Percentiles rank a stretch among this genome's conserved stretches.
These are phyloP conservation scores for Sesia apiformis DNA, from an alignment of 2,888 invertebrate species.

Conservation along the genomic window DNA sequence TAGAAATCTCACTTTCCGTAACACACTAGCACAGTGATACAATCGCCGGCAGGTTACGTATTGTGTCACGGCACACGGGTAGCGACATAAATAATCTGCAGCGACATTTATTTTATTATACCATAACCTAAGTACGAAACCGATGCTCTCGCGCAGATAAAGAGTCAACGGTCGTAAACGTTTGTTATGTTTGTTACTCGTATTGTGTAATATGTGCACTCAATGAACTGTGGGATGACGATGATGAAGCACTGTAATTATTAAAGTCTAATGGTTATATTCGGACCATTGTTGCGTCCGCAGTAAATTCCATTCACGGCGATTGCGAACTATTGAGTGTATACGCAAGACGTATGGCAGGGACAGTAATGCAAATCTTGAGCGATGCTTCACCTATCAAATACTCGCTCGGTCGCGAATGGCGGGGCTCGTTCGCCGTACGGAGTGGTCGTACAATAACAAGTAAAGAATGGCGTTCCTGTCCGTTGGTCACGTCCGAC, in stretches of 20 bases:
- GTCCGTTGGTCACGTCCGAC: conserved; percentile 50
- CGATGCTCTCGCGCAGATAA: conserved; percentile 50
- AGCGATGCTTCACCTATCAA: conserved; percentile 33
- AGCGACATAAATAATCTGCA: conserved; percentile 38
- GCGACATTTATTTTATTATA: conserved; percentile 50
- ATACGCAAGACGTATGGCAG: conserved; percentile 37
- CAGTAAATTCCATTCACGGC: conserved; percentile 24
- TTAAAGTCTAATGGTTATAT: conserved; percentile 17
- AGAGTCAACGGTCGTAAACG: conserved; percentile 38
- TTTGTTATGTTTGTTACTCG: conserved; percentile 4
- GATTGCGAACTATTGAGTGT: conserved; percentile 37
- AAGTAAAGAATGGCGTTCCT: conserved; percentile 46
- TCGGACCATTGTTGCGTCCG: conserved; percentile 21
- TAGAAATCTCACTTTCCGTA: conserved; percentile 54
- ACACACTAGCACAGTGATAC: conserved; percentile 43
- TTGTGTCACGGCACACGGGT: conserved; percentile 35
- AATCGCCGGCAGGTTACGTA: conserved; percentile 29
- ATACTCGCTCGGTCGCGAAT: conserved; percentile 28
- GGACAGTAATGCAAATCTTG: conserved; percentile 51
- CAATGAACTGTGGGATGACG: not conserved
- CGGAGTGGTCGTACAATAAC: conserved; percentile 26
- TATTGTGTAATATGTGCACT: not conserved
- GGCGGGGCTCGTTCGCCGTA: conserved; percentile 36
- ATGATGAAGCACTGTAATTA: conserved; percentile 3
- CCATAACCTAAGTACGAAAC: conserved; percentile 24